Evolutionary conservation across 2,888 invertebrate genomes (phyloP).

Genomic region (Galerucella calmariensis): DNA sequence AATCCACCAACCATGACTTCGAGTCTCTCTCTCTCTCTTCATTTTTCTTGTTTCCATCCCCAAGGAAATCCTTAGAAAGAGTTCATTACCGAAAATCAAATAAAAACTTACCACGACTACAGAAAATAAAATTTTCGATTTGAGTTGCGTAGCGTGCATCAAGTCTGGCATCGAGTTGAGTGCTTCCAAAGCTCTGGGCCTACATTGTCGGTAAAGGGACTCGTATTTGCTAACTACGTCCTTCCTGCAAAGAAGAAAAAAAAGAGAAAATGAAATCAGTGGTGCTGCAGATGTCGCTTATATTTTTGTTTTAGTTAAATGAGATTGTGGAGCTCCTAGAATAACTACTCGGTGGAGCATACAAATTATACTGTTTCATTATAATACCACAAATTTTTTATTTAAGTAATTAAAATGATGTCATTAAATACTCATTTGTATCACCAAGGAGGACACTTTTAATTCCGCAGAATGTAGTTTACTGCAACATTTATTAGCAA

Average conservation of each 20-base stretch:
- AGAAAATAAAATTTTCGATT: slow-evolving; percentile 95
- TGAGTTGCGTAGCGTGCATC: slow-evolving; percentile 86
- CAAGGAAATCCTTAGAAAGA: slow-evolving; percentile 20
- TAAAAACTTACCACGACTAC: slow-evolving; percentile 87
- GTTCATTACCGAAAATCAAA: slow-evolving; percentile 22
- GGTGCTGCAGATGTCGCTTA: neutral
- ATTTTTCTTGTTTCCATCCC: neutral
- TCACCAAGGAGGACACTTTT: too few species aligned
- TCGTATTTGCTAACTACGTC: slow-evolving; percentile 84
- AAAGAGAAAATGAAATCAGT: slow-evolving; percentile 15
- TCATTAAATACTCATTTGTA: too few species aligned
- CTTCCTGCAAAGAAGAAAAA: slow-evolving; percentile 62
- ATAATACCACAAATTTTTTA: too few species aligned
- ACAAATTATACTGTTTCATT: too few species aligned
- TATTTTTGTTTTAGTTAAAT: slow-evolving; percentile 10
- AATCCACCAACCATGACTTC: too few species aligned
- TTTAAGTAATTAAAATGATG: too few species aligned
- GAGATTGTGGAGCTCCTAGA: neutral
- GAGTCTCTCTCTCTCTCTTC: neutral
- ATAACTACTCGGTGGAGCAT: too few species aligned
- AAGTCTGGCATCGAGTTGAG: slow-evolving; percentile 84
- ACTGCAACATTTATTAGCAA: too few species aligned
- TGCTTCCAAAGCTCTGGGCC: slow-evolving; percentile 87
- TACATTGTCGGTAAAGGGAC: slow-evolving; percentile 84
- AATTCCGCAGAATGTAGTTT: too few species aligned